Base-by-base conservation (phyloP, 2,797 vertebrate species). In the Sylvilagus floridanus region DNA sequence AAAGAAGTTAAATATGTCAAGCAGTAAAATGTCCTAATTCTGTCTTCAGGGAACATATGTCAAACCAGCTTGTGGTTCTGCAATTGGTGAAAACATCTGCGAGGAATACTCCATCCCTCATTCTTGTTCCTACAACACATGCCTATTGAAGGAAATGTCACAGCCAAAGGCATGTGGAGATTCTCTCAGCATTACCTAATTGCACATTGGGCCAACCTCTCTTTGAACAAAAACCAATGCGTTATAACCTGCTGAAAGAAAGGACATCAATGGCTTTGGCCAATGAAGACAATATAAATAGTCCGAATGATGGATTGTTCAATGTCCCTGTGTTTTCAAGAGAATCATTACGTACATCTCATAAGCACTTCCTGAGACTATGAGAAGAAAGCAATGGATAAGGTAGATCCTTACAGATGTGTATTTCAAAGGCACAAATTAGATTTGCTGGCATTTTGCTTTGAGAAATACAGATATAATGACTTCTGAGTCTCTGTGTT, bases 1-100 rank as follows among this genome's bases (percentile, higher is more conserved):
- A 94, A 95, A 96, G 92, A 89, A 84, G 57, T 87, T 95, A 96
- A 93, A 95, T 72, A n/a, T 37, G 5, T 57, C 95, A 96, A 95
- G 85, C 85, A 91, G 37, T 85, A 50, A 71, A 97, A 62, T 65
- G 90, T 85, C 5, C 65, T 91, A 77, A 89, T 94, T 93, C 22
- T 95, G 97, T 72, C 91, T 97, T 68, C 90, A 88, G 77, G 63
- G 90, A 96, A 86, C 93, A 60, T 71, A 60, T 77, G 60, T 65
- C 60, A 87, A 76, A 77, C 21, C 11, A 84, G 78, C 62, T 84
- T 73, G 37, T 14, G 19, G 65, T 57, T 79, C 62, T 71, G 75
- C 24, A 32, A 57, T 76, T 0, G 16, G 52, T 68, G 42, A 90
- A 78, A 76, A 37, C 75, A 88, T 76, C 60, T 95, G 93, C 35